A percentile compares a stretch with the other conserved stretches of the same genome.
phyloP scores from a whole-genome alignment of 2,113 vertebrate genomes.

The Crypturellus undulatus region DNA sequence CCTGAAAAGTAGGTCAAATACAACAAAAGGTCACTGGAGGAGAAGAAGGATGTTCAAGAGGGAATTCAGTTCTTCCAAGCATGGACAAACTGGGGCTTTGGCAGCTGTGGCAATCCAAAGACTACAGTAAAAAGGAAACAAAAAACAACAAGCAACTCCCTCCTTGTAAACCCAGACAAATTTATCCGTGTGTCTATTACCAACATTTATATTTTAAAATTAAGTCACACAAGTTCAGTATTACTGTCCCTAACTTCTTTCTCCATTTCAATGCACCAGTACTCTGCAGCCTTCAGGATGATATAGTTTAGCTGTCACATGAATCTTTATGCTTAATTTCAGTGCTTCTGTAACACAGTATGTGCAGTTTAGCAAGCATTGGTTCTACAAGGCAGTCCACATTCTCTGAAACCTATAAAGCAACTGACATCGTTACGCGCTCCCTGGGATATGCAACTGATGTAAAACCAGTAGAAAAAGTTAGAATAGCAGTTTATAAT shows the following conservation, averaged over 20 bases:
- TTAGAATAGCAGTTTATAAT: not conserved
- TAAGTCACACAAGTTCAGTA: not conserved
- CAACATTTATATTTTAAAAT: not conserved
- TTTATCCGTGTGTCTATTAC: not conserved
- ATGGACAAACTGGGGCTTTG: not conserved
- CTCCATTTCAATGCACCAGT: not conserved
- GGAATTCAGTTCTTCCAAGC: not conserved
- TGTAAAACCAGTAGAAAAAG: not conserved
- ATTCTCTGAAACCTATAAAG: not conserved
- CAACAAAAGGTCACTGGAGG: not conserved
- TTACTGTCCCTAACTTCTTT: not conserved
- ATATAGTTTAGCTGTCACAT: not conserved
- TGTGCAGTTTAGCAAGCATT: not conserved
- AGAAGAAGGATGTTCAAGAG: not conserved
- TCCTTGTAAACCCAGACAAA: not conserved
- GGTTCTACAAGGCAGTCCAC: not conserved
- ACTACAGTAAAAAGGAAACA: not conserved
- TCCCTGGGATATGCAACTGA: rapidly evolving
- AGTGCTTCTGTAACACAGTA: not conserved
- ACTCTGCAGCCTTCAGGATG: not conserved
- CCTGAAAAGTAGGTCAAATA: not conserved
- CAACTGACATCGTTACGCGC: rapidly evolving
- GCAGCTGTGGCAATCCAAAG: not conserved
- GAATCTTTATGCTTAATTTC: not conserved
- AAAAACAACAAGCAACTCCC: not conserved